These are phyloP conservation scores for Eupeodes luniger DNA, from an alignment of 2,888 invertebrate species.

Conservation along the genomic window DNA sequence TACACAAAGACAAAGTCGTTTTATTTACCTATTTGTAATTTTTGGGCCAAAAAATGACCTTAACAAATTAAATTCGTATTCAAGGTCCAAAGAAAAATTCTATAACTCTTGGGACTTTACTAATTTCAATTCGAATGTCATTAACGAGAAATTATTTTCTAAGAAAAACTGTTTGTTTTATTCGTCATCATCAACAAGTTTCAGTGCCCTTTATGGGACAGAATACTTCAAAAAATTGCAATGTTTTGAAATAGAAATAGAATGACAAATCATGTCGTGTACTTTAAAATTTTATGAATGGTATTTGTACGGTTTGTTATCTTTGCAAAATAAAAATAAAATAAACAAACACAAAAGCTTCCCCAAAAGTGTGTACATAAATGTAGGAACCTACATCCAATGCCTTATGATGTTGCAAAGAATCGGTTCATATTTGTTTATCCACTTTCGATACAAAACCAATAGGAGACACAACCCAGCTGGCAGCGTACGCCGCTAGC, in stretches of 20 bases:
- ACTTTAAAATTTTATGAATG: not conserved
- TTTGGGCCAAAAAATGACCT: too few relatives aligned
- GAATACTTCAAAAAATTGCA: not conserved
- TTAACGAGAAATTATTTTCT: too few relatives aligned
- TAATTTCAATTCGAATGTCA: too few relatives aligned
- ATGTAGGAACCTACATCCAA: not conserved
- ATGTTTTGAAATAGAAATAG: not conserved
- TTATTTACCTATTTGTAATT: too few relatives aligned
- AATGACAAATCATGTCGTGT: not conserved
- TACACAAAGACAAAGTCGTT: too few relatives aligned
- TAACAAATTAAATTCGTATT: too few relatives aligned
- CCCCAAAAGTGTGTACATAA: not conserved
- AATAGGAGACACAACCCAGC: slow-evolving; percentile 33
- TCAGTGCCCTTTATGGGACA: too few relatives aligned
- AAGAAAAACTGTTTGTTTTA: too few relatives aligned
- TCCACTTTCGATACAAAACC: slow-evolving; percentile 53
- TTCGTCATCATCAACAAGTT: too few relatives aligned
- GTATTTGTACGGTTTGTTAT: slow-evolving; percentile 1
- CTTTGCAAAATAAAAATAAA: slow-evolving; percentile 4
- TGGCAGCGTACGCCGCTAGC: not conserved
- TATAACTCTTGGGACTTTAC: too few relatives aligned
- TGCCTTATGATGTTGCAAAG: slow-evolving; percentile 25
- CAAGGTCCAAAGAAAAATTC: too few relatives aligned
- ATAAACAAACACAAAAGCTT: not conserved
- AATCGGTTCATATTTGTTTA: slow-evolving; percentile 56